Evolutionary conservation across 92 coral and sea anemone species (phyloP).

Genomic region (Zoanthus sociatus): DNA sequence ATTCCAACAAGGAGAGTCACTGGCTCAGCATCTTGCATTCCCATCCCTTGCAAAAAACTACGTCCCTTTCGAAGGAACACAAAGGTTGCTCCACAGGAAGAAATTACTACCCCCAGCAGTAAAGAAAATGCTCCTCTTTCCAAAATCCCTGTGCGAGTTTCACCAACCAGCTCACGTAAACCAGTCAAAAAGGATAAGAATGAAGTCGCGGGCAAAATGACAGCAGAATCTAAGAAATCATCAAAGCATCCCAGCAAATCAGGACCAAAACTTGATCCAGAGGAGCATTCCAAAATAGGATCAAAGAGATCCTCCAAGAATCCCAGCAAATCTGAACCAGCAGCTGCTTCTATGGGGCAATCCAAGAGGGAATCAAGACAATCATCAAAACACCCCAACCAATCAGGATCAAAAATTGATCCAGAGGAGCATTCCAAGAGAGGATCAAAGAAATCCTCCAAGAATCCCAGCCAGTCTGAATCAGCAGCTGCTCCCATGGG

Average conservation of each 20-base stretch:
- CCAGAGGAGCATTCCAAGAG: no score
- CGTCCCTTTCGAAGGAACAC: neutral
- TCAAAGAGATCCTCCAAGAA: no score
- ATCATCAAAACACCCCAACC: no score
- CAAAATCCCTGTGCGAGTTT: neutral
- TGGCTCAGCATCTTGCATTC: constrained; percentile 2
- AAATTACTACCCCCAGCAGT: neutral
- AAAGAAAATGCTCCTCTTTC: neutral
- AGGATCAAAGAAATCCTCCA: no score
- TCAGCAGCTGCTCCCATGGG: neutral
- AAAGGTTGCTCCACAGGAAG: neutral
- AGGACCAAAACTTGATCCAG: no score
- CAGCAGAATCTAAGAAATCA: no score
- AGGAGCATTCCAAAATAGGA: no score
- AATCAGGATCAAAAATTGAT: no score
- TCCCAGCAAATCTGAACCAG: no score
- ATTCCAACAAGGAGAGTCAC: constrained; percentile 25
- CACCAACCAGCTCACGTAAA: neutral
- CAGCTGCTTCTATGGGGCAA: neutral
- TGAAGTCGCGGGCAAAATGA: neutral
- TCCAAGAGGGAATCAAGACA: neutral
- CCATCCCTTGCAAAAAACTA: neutral
- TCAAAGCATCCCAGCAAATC: no score
- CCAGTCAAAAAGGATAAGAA: neutral
- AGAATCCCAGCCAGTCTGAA: no score